phyloP scores from a whole-genome alignment of 2,113 vertebrate genomes.

The Halcyon senegalensis region DNA sequence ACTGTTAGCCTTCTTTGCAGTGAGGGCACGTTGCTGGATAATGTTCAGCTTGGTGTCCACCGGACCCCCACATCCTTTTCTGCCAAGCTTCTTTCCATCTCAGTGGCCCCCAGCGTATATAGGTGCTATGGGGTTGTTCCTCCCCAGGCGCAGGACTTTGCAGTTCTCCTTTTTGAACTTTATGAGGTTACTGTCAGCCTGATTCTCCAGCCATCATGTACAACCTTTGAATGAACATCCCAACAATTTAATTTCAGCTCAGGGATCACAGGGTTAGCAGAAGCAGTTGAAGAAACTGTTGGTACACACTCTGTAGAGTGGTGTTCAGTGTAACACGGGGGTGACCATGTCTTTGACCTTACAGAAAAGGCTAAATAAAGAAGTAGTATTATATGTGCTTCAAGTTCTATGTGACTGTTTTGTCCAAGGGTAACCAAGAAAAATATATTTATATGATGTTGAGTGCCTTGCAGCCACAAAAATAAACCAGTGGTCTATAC shows the following conservation, averaged over 20 bases:
- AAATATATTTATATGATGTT: neutral
- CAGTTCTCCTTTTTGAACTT: neutral
- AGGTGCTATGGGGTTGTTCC: neutral
- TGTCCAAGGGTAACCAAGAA: neutral
- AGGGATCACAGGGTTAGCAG: neutral
- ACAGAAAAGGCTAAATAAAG: neutral
- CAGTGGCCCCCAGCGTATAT: neutral
- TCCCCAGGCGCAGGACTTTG: neutral
- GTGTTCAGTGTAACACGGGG: neutral
- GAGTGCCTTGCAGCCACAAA: neutral
- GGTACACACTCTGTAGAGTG: neutral
- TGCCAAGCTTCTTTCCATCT: neutral
- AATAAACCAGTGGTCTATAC: neutral
- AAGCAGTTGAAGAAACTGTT: neutral
- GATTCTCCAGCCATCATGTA: neutral
- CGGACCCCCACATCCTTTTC: neutral
- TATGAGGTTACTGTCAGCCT: neutral
- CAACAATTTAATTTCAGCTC: slow-evolving; percentile 19
- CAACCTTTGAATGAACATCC: neutral
- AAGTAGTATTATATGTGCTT: neutral
- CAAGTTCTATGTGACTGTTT: neutral
- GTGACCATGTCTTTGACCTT: neutral
- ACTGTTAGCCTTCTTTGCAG: neutral
- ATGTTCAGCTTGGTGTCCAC: neutral
- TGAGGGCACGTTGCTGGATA: neutral